Base-by-base conservation (phyloP, 2,113 vertebrate genomes). In the Ammodytes dubius region DNA sequence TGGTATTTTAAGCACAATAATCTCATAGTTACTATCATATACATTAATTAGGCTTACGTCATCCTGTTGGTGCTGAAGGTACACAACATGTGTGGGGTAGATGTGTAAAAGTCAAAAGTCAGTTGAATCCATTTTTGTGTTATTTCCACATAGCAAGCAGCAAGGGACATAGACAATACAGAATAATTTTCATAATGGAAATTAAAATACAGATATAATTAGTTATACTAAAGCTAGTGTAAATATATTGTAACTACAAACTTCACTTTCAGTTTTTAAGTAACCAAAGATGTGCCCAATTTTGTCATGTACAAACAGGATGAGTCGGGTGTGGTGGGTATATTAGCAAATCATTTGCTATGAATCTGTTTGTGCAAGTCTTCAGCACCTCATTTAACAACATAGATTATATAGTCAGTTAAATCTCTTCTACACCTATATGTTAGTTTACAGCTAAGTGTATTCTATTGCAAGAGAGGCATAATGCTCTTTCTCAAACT, bases 41-140 rank as follows among this genome's bases (percentile, higher is more conserved):
- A 3, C 43, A 40, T 42, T 15, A 7, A 66, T 64, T 49, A 52
- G 12, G n/a, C 4, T 67, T 54, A 57, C n/a, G 68, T 37, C 50
- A 52, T 14, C n/a, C 7, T 43, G 35, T 14, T 3, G 59, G 27
- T 27, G 66, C 53, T 66, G 27, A 75, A 27, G 27, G 27, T 27
- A 27, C 27, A 27, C 54, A 73, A 59, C 35, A 37, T 35, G 65
- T 56, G 42, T 49, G 58, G 7, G 66, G 42, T 19, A 15, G 7
- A 80, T 15, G 57, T 68, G 19, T 19, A 57, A 46, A 40, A 65
- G 39, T 78, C 15, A 10, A 13, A 66, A 68, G 10, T 54, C 15
- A 17, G 6, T 13, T 47, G 14, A 40, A 40, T 68, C 17, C 17
- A 1, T 54, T n/a, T 37, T 14, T 50, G 5, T 46, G 61, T 6